Percentiles rank a stretch among this genome's conserved stretches.
Conservation (phyloP, 1,140 invertebrate species). For the Sinella curviseta region DNA sequence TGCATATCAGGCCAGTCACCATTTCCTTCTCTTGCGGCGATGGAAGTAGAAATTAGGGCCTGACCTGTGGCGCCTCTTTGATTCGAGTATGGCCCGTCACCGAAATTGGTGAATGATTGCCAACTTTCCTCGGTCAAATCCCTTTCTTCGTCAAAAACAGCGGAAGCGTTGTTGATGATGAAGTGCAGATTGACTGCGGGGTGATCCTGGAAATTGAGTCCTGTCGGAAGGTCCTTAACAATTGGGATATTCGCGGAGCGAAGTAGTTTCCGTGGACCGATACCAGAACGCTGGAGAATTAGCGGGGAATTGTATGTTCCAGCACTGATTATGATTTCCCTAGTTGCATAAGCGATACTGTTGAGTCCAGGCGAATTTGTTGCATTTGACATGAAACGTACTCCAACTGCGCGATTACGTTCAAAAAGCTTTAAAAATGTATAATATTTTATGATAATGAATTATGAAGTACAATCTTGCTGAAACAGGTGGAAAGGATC, state of each 20-base stretch:
- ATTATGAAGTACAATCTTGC: too few species aligned
- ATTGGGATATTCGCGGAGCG: constrained; percentile 34
- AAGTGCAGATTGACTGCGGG: neutral
- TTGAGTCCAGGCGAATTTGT: neutral
- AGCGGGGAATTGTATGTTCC: constrained; percentile 73
- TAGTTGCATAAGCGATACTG: constrained; percentile 51
- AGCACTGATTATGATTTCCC: constrained; percentile 72
- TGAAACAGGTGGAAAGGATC: too few species aligned
- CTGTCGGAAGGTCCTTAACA: constrained; percentile 57
- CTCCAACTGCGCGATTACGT: neutral
- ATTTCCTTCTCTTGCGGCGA: too few species aligned
- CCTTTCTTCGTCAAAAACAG: neutral
- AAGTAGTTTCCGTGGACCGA: constrained; percentile 55
- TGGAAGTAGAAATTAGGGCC: neutral
- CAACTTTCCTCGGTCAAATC: neutral
- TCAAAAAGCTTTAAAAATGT: neutral
- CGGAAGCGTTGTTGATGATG: neutral
- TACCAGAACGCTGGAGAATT: constrained; percentile 58
- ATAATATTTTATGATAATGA: too few species aligned
- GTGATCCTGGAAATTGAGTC: constrained; percentile 57
- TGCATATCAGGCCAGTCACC: too few species aligned
- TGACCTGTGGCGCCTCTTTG: neutral
- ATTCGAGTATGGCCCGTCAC: neutral
- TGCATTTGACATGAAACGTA: neutral
- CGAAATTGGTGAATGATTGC: neutral